Conservation (phyloP, 2,888 invertebrate genomes). For the Heliconius erato region DNA sequence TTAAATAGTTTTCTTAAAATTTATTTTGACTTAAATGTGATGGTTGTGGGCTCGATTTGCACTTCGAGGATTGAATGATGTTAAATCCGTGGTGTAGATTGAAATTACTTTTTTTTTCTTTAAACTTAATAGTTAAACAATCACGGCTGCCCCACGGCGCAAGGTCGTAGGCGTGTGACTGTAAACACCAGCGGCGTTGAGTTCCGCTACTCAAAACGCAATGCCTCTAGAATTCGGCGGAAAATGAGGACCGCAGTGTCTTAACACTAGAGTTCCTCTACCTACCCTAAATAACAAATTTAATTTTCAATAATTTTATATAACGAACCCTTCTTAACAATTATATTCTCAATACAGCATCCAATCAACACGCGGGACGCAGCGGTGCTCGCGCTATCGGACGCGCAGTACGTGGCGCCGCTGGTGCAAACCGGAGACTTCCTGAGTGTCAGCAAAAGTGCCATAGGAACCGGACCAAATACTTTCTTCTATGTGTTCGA, state of each 20-base stretch:
- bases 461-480: constrained; percentile 87
- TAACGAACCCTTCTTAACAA: background rate
- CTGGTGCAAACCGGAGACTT: constrained; percentile 94
- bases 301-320: background rate
- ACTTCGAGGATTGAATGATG: background rate
- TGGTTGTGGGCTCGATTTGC: background rate
- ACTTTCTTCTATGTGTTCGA: constrained; percentile 97
- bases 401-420: constrained; percentile 97
- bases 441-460: constrained; percentile 86
- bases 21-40: background rate
- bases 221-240: background rate
- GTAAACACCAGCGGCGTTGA: background rate
- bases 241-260: background rate
- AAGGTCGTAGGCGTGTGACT: too few species aligned
- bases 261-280: background rate
- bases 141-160: too few species aligned
- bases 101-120: background rate
- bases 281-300: background rate
- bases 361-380: constrained; percentile 96
- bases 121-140: too few species aligned
- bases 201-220: background rate
- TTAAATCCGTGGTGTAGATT: background rate
- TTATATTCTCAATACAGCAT: constrained; percentile 82
- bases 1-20: background rate
- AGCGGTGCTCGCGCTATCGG: constrained; percentile 96